Evolutionary conservation across 2,113 vertebrate species (phyloP), one percentile per base, ranked within the genome.

Genomic region (Lepus europaeus): DNA sequence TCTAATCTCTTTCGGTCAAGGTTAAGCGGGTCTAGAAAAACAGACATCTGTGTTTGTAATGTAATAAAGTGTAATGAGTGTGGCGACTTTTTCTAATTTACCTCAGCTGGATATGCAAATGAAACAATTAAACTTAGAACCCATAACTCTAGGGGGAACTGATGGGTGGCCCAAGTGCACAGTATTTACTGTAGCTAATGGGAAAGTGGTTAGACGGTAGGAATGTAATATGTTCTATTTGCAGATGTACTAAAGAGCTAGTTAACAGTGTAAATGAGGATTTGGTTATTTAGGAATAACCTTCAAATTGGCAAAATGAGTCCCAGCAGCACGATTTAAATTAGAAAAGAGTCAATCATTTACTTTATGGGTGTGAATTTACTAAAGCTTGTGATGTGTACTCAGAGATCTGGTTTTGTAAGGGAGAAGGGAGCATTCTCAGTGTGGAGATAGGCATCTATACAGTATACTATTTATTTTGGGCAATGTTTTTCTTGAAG

Each of bases 61-160:
- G 97, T 92, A 97, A 83, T 88, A 97, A 96, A 96, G 86, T 97
- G 84, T 95, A 96, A 97, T 90, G 97, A 98, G 95, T 95, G 66
- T 93, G 0, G 0, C 5, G 77, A 93, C 95, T 89, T 94, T 92
- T 95, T 73, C 97, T 97, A 87, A 97, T 97, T 95, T 95, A 90
- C 92, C 97, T 97, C 97, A 91, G 79, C 94, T 98, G 96, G 83
- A 70, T 97, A 97, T 98, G 96, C 97, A 97, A 97, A 97, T 96
- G 69, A 97, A 98, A 96, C 10, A 33, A 79, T 96, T 97, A 82
- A 97, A 97, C 95, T 51, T 94, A 73, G 94, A 97, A 96, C 92
- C 81, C 61, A 8, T 96, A 96, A 90, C 95, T 97, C 84, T 97
- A 73, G 45, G 91, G 95, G 93, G 96, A 97, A 87, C 94, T 94